Base-by-base conservation (phyloP, 2,888 invertebrate genomes). In the Galeruca laticollis region DNA sequence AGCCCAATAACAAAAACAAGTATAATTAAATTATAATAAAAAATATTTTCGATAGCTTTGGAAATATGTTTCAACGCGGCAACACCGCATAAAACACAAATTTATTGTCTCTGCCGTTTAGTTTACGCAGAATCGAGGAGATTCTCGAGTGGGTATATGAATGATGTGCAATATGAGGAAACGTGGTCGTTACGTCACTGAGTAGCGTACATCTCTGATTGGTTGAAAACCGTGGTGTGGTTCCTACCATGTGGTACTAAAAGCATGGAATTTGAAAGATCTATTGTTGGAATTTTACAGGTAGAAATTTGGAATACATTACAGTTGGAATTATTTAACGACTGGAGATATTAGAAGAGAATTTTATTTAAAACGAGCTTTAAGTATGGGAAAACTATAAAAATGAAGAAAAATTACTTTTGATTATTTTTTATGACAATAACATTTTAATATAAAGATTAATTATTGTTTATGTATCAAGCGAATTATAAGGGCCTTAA, bases 141-240 rank as follows among this genome's bases (percentile, higher is more conserved):
- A 9, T 9, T 15, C 6, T 15, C 0, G 15, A 47, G 9, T 8
- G 47, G 47, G 35, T 11, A 18, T 5, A 18, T 15, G 3, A 54
- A 6, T 57, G 56, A 35, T 35, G 56, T 35, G n/a, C 31, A 31
- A 18, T 33, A 57, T 35, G 21, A 18, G 56, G 56, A 57, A 57
- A 57, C 35, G n/a, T 15, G 9, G 15, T 33, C 35, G 18, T 35
- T 18, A 57, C 56, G 56, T 57, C 56, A 57, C 56, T 10, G 35
- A 57, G 10, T 9, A 15, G 10, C 15, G 1, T 15, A n/a, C 15
- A 5, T 4, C 33, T 35, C 8, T 35, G 31, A 35, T 57, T 57
- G 56, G 56, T 57, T 5, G 15, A 57, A 37, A 57, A 57, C 15
- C 15, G 56, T 57, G 56, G 56, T 57, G 56, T 57, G 56, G 56